A percentile compares a stretch with the other conserved stretches of the same genome.
phyloP scores from a whole-genome alignment of 2,888 invertebrate genomes.

The Parnassius glacialis region DNA sequence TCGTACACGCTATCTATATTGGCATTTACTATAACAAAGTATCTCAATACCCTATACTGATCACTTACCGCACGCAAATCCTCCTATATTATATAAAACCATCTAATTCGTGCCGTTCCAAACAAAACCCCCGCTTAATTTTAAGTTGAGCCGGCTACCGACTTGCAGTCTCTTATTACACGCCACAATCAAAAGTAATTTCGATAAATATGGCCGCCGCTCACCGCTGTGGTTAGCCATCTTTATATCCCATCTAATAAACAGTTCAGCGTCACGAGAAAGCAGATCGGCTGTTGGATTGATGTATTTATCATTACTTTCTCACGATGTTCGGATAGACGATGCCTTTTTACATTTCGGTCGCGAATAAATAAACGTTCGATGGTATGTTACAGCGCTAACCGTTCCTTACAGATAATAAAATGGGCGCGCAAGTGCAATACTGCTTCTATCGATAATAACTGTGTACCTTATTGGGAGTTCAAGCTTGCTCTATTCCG shows the following conservation, averaged over 20 bases:
- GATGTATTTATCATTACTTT: conserved; percentile 79
- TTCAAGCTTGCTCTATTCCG: background rate
- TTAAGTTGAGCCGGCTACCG: conserved; percentile 67
- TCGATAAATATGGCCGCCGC: conserved; percentile 73
- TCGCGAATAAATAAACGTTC: conserved; percentile 37
- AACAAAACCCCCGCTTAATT: conserved; percentile 68
- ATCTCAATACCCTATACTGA: too few species aligned
- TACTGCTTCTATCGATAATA: conserved; percentile 12
- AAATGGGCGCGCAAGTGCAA: conserved; percentile 1
- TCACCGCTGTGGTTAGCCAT: conserved; percentile 57
- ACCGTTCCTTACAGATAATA: conserved; percentile 15
- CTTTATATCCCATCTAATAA: conserved; percentile 75
- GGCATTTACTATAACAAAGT: too few species aligned
- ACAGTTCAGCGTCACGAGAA: conserved; percentile 77
- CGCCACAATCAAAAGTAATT: conserved; percentile 78
- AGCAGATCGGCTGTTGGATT: conserved; percentile 72
- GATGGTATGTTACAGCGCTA: conserved; percentile 12
- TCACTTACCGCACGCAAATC: conserved; percentile 18
- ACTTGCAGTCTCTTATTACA: conserved; percentile 65
- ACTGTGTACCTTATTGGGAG: background rate
- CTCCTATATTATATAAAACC: conserved; percentile 47
- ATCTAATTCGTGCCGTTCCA: conserved; percentile 65
- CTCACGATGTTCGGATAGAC: conserved; percentile 66
- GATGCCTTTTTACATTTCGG: conserved; percentile 32
- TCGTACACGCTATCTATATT: too few species aligned